Evolutionary conservation across 2,113 vertebrate species (phyloP), one percentile per base, ranked within the genome.

Genomic region (Meriones unguiculatus): DNA sequence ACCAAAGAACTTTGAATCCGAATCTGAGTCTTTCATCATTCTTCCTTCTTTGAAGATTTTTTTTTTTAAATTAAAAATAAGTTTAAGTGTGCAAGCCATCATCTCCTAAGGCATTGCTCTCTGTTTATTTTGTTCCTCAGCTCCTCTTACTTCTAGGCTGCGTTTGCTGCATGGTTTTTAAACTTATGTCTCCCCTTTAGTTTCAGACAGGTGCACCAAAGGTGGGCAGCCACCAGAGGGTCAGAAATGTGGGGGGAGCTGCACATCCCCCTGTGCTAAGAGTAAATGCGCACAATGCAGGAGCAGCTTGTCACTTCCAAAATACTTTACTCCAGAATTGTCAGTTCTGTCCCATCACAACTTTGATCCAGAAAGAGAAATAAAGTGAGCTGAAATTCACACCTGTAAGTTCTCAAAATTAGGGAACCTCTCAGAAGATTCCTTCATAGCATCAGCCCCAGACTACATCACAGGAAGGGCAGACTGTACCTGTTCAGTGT

Each of bases 251-350:
- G 0, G 46, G 89, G 72, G 5, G 35, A 17, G 24, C 11, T 1
- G 46, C 17, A 0, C 3, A 2, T 28, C 3, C 0, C 65, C 17
- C 7, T 3, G 2, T 2, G n/a, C 75, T 78, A 35, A 18, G 25
- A 28, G 35, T 28, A 41, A 0, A 22, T 28, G 54, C 38, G 20
- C 22, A 18, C 13, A 8, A 0, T 41, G 3, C n/a, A 18, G 70
- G 30, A 32, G 38, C 25, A 2, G 50, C 25, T 25, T 75, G 75
- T 32, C 86, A 30, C 41, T 30, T 95, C 90, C 70, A 73, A 50
- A 89, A 50, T 41, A 4, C 3, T 18, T 57, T 22, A 25, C 14
- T 52, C 64, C 75, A 59, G 41, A 84, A 25, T 17, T 8, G 0
- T 10, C 6, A 72, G 41, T 67, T 81, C n/a, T 15, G 10, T 38